Evolutionary conservation across 1,140 invertebrate species (phyloP).

Genomic region (Batillaria attramentaria): DNA sequence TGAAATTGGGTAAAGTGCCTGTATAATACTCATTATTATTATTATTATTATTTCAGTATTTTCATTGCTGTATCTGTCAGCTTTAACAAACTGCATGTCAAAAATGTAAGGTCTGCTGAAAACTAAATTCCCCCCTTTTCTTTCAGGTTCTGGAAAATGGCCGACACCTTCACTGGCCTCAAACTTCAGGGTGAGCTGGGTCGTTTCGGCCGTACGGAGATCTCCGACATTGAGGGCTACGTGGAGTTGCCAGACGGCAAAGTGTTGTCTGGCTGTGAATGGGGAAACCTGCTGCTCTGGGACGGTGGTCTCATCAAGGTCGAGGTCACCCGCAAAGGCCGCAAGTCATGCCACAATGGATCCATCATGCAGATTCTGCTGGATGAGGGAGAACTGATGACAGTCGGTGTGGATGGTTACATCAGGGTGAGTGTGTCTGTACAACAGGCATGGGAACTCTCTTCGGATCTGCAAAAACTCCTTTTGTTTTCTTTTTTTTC

Average conservation of each 20-base stretch:
- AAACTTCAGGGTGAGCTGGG: conserved; percentile 90
- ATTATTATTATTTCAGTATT: too few species aligned
- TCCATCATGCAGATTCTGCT: conserved; percentile 84
- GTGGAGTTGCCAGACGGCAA: conserved; percentile 90
- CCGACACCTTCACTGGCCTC: conserved; percentile 88
- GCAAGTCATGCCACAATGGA: conserved; percentile 81
- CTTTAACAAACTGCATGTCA: too few species aligned
- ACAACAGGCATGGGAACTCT: not conserved
- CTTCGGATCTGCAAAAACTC: too few species aligned
- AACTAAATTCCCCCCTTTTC: conserved; percentile 5
- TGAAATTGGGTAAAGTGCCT: too few species aligned
- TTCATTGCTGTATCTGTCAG: too few species aligned
- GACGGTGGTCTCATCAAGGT: conserved; percentile 88
- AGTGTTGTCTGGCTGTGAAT: conserved; percentile 87
- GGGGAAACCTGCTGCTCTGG: conserved; percentile 93
- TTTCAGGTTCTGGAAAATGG: conserved; percentile 89
- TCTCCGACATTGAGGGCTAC: conserved; percentile 88
- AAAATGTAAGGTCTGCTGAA: too few species aligned
- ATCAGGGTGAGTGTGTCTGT: conserved; percentile 73
- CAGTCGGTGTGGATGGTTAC: conserved; percentile 83
- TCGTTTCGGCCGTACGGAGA: conserved; percentile 91
- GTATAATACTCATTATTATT: too few species aligned
- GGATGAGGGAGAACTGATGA: conserved; percentile 77
- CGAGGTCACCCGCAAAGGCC: conserved; percentile 68
- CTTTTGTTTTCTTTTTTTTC: too few species aligned